Evolutionary conservation across 2,113 vertebrate genomes (phyloP).

Genomic region (Plestiodon gilberti): DNA sequence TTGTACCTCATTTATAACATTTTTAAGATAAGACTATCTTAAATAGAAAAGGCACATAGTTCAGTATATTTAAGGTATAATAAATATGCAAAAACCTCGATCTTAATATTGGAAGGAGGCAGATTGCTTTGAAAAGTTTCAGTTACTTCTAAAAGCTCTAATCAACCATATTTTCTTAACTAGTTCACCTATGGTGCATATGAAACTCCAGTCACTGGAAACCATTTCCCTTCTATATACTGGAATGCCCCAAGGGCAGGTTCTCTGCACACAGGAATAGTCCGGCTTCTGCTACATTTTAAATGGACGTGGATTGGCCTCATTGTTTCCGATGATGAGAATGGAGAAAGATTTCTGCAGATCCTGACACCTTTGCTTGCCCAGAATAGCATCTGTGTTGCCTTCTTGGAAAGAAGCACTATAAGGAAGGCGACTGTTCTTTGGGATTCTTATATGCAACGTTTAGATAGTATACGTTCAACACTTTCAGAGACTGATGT

Average conservation of each 20-base stretch:
- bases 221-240: slow-evolving; percentile 26
- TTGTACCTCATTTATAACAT: too few relatives aligned
- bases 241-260: not conserved
- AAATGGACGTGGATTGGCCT: slow-evolving; percentile 22
- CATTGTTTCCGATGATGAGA: slow-evolving; percentile 13
- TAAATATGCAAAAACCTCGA: too few relatives aligned
- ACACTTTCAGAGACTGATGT: too few relatives aligned
- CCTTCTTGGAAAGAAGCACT: not conserved
- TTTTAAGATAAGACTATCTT: too few relatives aligned
- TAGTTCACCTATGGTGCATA: slow-evolving; percentile 9
- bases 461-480: too few relatives aligned
- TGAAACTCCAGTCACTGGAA: not conserved
- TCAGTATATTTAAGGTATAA: too few relatives aligned
- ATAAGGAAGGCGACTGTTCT: not conserved
- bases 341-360: not conserved
- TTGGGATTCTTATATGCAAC: not conserved
- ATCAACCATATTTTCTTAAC: not conserved
- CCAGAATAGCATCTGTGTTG: not conserved
- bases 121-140: not conserved
- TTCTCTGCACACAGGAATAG: not conserved
- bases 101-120: too few relatives aligned
- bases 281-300: slow-evolving; percentile 16
- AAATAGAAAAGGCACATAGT: too few relatives aligned
- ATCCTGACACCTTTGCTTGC: not conserved
- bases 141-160: not conserved